phyloP scores from a whole-genome alignment of 2,797 vertebrate species.

The Crypturellus tataupa region DNA sequence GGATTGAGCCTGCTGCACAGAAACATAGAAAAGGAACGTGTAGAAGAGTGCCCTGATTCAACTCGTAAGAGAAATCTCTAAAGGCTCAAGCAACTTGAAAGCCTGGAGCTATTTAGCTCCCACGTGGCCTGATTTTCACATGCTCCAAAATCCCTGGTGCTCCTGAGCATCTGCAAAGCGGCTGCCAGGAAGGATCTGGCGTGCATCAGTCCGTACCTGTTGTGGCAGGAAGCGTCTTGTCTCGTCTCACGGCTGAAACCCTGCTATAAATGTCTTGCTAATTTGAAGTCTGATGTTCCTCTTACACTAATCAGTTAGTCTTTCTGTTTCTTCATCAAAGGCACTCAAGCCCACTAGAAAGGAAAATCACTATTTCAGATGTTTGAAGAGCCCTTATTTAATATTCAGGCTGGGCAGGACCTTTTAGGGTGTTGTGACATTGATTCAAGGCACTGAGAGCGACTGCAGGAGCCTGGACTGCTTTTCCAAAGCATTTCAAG shows the following conservation, averaged over 20 bases:
- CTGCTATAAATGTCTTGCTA: slow-evolving; percentile 23
- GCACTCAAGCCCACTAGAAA: slow-evolving; percentile 12
- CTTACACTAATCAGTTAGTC: slow-evolving; percentile 45
- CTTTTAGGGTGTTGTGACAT: slow-evolving; percentile 1
- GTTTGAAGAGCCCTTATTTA: slow-evolving; percentile 30
- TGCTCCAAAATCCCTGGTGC: not conserved
- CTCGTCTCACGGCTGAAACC: not conserved
- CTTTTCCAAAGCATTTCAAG: not conserved
- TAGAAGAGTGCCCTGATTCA: slow-evolving; percentile 33
- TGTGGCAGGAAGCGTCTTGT: not conserved
- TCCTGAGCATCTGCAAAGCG: slow-evolving; percentile 37
- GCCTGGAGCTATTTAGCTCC: slow-evolving; percentile 58
- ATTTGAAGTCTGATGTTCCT: slow-evolving; percentile 26
- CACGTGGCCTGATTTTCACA: not conserved
- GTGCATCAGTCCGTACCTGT: not conserved
- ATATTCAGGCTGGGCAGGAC: slow-evolving; percentile 28
- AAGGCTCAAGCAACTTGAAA: slow-evolving; percentile 15
- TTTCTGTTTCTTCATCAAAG: slow-evolving; percentile 44
- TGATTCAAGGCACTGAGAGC: slow-evolving; percentile 10
- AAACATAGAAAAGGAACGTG: rapidly evolving
- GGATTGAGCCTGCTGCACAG: not conserved
- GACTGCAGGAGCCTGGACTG: slow-evolving; percentile 7
- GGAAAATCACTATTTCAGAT: not conserved
- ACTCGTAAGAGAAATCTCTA: not conserved
- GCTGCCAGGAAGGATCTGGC: not conserved